Evolutionary conservation across 2,797 vertebrate species (phyloP), one percentile per base, ranked within the genome.

Genomic region (Crossoptilon crossoptilon): DNA sequence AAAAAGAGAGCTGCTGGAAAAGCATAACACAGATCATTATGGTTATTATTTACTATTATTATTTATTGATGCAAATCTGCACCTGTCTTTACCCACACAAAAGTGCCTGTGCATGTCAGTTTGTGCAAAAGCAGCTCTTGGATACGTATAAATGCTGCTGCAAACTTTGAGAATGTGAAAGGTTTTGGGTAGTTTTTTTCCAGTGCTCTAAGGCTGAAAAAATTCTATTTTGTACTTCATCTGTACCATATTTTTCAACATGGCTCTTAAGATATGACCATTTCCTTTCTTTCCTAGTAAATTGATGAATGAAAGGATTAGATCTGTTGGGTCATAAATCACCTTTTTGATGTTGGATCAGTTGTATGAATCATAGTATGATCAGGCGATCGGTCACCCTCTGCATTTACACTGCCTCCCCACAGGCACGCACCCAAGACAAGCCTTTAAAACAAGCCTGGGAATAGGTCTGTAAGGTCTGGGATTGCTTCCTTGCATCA

Each of bases 81-180:
- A 85, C 84, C 81, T 95, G 88, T 85, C 58, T 89, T 89, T 95
- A 46, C n/a, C 69, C 39, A 14, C 62, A 29, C 27, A 58, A 81
- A 89, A 92, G 73, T 14, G 33, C 18, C 63, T 81, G 16, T 63
- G 70, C 41, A 10, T 35, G 27, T 11, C 0, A 2, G 39, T 39
- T 60, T 21, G 31, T 29, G 60, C 35, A 41, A 91, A 33, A 24
- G 27, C 5, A 74, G 64, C 35, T 79, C 22, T 68, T 31, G 55
- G 41, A 24, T 8, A 76, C 33, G 35, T 29, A 39, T 27, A 84
- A 77, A 85, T 10, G 43, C 59, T 86, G 70, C 60, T 84, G 56
- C 26, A 73, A 60, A 64, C 62, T 84, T 49, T 87, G 70, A 81
- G 27, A 31, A 24, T 31, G 12, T 64, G 3, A 19, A 67, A 63